Conservation (phyloP, 1,140 invertebrate species). For the Drosophila mojavensis region DNA sequence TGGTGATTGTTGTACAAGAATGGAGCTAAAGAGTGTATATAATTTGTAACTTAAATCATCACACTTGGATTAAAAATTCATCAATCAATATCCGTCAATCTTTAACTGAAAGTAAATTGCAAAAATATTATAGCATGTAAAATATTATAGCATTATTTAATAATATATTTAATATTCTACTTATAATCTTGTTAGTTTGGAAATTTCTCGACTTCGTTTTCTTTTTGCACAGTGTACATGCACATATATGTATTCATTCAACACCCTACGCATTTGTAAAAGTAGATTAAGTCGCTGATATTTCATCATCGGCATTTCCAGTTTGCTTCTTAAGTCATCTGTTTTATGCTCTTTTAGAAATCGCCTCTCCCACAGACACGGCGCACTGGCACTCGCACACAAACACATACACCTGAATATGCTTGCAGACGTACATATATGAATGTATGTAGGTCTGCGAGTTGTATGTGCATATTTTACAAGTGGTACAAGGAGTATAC, state of each 20-base stretch:
- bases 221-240: background rate
- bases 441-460: constrained; percentile 1
- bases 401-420: constrained; percentile 3
- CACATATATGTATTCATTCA: constrained; percentile 2
- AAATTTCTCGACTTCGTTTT: background rate
- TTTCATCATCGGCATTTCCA: constrained; percentile 49
- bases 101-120: constrained; percentile 16
- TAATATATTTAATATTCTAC: background rate
- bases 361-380: constrained; percentile 20
- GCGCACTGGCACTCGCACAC: background rate
- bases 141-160: too few species aligned
- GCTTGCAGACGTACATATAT: background rate
- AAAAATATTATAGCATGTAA: background rate
- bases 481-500: constrained; percentile 59
- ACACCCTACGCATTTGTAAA: constrained; percentile 10
- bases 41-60: constrained; percentile 37
- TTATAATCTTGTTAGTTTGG: background rate
- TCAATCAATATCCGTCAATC: constrained; percentile 8
- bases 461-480: constrained; percentile 31
- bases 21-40: constrained; percentile 13
- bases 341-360: constrained; percentile 50
- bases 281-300: constrained; percentile 31
- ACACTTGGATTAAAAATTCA: constrained; percentile 32
- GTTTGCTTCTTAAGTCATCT: constrained; percentile 56
- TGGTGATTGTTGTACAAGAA: constrained; percentile 32